A percentile compares a stretch with the other conserved stretches of the same genome.
phyloP scores from a whole-genome alignment of 1,140 invertebrate genomes.

The Agraylea sexmaculata region DNA sequence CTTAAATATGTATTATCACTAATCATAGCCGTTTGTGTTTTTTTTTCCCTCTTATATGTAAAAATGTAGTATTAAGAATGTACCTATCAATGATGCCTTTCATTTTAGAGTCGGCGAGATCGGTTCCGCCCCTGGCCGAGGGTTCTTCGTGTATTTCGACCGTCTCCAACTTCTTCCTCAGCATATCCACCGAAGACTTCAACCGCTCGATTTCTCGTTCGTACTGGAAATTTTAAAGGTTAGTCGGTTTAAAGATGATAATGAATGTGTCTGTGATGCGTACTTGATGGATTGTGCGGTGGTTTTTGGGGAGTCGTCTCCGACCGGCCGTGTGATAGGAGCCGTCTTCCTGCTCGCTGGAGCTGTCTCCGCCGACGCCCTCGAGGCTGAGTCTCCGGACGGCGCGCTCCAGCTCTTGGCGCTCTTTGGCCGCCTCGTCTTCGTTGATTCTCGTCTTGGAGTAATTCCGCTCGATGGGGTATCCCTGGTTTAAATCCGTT shows the following conservation, averaged over 20 bases:
- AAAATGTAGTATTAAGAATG: no score
- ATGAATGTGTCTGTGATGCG: no score
- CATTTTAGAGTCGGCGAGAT: conserved; percentile 62
- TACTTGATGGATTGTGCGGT: conserved; percentile 53
- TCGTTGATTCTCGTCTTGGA: conserved; percentile 35
- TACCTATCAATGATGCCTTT: conserved; percentile 69
- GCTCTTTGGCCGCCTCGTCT: conserved; percentile 31
- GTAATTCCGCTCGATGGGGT: no score
- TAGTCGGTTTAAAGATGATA: no score
- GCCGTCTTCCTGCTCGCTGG: conserved; percentile 47
- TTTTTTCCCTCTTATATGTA: no score
- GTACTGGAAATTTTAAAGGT: no score
- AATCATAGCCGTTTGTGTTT: no score
- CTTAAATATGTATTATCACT: no score
- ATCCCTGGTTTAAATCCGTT: conserved; percentile 18
- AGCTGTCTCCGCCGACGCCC: conserved; percentile 56
- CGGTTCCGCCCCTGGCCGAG: conserved; percentile 35
- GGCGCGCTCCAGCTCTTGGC: conserved; percentile 22
- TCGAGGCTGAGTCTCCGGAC: conserved; percentile 53
- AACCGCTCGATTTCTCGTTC: conserved; percentile 69
- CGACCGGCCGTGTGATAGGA: conserved; percentile 35
- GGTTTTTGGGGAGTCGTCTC: conserved; percentile 42
- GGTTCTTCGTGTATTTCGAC: conserved; percentile 34
- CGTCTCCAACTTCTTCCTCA: conserved; percentile 52
- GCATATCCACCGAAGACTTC: conserved; percentile 60